phyloP scores from a whole-genome alignment of 2,888 invertebrate genomes.

The Smittia aterrima region DNA sequence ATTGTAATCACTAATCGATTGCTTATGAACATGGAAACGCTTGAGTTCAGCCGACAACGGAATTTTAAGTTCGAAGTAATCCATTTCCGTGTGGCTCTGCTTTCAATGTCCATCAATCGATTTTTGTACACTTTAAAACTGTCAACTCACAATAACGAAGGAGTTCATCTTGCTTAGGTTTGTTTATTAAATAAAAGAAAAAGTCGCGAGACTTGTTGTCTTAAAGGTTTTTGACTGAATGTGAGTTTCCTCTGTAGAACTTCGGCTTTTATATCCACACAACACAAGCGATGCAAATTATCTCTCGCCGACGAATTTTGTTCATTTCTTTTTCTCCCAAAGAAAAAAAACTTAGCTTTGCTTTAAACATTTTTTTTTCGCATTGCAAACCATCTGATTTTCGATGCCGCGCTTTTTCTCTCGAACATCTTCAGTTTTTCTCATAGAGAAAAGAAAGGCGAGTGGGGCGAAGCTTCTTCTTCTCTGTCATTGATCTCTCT shows the following conservation, averaged over 20 bases:
- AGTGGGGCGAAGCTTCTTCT: conserved; percentile 26
- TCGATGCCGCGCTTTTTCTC: conserved; percentile 2
- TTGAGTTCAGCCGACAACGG: too few relatives aligned
- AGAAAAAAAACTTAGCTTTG: conserved; percentile 11
- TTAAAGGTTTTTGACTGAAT: conserved; percentile 33
- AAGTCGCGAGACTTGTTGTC: conserved; percentile 31
- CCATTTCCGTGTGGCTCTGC: background rate
- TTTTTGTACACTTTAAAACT: too few relatives aligned
- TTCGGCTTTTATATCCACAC: conserved; percentile 34
- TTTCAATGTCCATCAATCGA: conserved; percentile 7
- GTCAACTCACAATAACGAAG: conserved; percentile 56
- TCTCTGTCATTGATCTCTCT: conserved; percentile 36
- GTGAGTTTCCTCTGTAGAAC: conserved; percentile 26
- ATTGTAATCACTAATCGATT: background rate
- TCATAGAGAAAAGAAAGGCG: background rate
- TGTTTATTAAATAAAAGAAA: conserved; percentile 41
- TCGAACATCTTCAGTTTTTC: conserved; percentile 1
- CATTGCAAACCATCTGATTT: conserved; percentile 33
- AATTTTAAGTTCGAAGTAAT: background rate
- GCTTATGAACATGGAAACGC: background rate
- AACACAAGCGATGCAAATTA: conserved; percentile 38
- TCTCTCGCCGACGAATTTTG: conserved; percentile 21
- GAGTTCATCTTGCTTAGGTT: conserved; percentile 54
- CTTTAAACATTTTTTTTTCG: conserved; percentile 25
- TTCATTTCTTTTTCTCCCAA: conserved; percentile 27